These are phyloP conservation scores for Nineta flava DNA, from an alignment of 2,888 invertebrate genomes.

Conservation along the genomic window DNA sequence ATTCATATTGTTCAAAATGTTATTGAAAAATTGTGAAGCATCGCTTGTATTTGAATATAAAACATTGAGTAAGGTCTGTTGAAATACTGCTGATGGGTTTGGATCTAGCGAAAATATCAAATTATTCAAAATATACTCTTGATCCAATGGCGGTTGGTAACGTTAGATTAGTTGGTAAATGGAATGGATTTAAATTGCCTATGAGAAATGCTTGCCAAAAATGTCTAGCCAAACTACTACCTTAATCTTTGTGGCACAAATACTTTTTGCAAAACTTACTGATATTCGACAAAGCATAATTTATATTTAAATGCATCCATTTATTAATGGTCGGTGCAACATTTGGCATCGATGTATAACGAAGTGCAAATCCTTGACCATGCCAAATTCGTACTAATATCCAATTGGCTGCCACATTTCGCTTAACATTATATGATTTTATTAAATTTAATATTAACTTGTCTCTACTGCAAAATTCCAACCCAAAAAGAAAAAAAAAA, in stretches of 20 bases:
- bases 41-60: background rate
- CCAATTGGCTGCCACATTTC: slow-evolving; percentile 6
- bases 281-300: background rate
- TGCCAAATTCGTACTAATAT: slow-evolving; percentile 4
- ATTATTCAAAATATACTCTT: too few species aligned
- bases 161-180: too few species aligned
- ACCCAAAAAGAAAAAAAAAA: too few species aligned
- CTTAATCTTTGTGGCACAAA: too few species aligned
- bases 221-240: too few species aligned
- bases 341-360: background rate
- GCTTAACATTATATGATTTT: slow-evolving; percentile 1
- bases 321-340: background rate
- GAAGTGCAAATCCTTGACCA: slow-evolving; percentile 4
- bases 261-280: too few species aligned
- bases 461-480: background rate
- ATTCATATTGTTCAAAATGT: slow-evolving; percentile 4
- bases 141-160: too few species aligned
- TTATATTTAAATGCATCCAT: slow-evolving; percentile 2
- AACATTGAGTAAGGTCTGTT: background rate
- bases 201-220: too few species aligned
- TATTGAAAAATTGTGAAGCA: background rate
- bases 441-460: background rate
- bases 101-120: background rate
- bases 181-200: too few species aligned
- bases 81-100: background rate